Base-by-base conservation (phyloP, 2,888 invertebrate species). In the Athalia circularis region DNA sequence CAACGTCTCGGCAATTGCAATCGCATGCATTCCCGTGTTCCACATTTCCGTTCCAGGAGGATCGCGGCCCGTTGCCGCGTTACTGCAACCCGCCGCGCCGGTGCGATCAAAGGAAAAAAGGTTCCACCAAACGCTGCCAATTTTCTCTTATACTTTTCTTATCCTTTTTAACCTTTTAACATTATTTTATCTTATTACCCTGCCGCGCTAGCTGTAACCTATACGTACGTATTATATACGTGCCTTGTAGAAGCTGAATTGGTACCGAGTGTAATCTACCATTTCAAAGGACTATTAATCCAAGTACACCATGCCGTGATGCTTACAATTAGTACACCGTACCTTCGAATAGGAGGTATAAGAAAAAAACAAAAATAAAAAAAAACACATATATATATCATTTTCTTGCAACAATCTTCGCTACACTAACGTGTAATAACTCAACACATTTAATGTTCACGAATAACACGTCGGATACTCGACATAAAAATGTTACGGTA, bases 1-100 rank as follows among this genome's bases (percentile, higher is more conserved):
- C 13, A 13, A 7, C 47, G 57, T 57, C 72, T 57, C 59, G 47
- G 72, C 72, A 72, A 72, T 72, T 72, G 72, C 72, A 72, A 72
- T 72, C 72, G 72, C 72, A 72, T 59, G 72, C 72, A 72, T 72
- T 72, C 57, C 72, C 72, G 45, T 72, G 72, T 72, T 72, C 59
- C 72, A 72, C 72, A 72, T 72, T 72, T 72, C 72, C 72, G 72
- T 59, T 59, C 59, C 43, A 52, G 57, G 72, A 72, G 13, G 45
- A 57, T 72, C 72, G 45, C 59, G 57, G 13, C 47, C 7, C 13
- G 47, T 29, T 29, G 29, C 29, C 29, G 29, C 29, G 29, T 29
- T 29, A 29, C 29, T 29, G 29, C 29, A 29, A 29, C 29, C 29
- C 29, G 29, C n/a, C n/a, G n/a, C n/a, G 70, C 9, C 72, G 72